These are phyloP conservation scores for Seriola dumerili DNA, from an alignment of 2,113 vertebrate genomes.

Conservation along the genomic window DNA sequence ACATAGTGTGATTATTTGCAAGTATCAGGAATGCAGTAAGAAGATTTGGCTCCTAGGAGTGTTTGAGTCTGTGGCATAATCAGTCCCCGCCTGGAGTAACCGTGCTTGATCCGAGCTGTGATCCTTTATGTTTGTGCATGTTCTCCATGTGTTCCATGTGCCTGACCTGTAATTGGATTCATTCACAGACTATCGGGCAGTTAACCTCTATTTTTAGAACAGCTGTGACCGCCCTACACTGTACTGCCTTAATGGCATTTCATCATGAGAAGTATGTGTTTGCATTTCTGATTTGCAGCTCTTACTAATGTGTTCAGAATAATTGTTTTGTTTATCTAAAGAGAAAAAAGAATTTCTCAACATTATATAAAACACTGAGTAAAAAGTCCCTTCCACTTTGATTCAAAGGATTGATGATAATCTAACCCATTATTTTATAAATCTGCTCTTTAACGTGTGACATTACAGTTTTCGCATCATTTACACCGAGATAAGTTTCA, in stretches of 20 bases:
- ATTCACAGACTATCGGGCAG: conserved; percentile 17
- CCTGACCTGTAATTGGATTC: conserved; percentile 31
- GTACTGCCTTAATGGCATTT: too few relatives aligned
- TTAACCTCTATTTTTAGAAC: conserved; percentile 32
- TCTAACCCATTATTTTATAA: neutral
- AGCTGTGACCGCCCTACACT: too few relatives aligned
- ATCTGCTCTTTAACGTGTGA: neutral
- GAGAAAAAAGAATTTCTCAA: neutral
- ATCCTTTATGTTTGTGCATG: conserved; percentile 38
- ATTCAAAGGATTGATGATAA: neutral
- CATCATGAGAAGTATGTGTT: too few relatives aligned
- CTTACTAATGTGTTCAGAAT: neutral
- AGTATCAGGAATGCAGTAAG: conserved; percentile 77
- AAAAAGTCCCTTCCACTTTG: neutral
- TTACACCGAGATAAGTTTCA: conserved; percentile 26
- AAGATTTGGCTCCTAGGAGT: conserved; percentile 65
- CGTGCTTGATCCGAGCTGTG: conserved; percentile 15
- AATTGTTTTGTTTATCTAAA: neutral
- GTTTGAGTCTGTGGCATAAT: conserved; percentile 62
- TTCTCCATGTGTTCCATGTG: conserved; percentile 28
- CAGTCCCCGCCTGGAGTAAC: conserved; percentile 30
- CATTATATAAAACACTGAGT: neutral
- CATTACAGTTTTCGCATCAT: neutral
- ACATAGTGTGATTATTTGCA: conserved; percentile 59
- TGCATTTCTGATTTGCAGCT: neutral